Base-by-base conservation (phyloP, 2,797 vertebrate species). In the Podargus strigoides region DNA sequence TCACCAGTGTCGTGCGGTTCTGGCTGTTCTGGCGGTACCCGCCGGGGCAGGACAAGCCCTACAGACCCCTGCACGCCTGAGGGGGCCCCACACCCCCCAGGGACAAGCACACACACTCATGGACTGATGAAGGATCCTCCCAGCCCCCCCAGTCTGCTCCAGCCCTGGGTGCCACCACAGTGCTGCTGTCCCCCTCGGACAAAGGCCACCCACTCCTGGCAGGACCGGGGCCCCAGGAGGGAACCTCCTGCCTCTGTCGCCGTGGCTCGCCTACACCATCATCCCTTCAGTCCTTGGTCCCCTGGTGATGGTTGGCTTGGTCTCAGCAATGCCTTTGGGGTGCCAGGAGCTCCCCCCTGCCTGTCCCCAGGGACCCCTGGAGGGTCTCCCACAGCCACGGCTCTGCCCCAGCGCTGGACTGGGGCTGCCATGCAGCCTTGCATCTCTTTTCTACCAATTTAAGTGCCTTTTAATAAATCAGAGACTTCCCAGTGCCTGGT, bases 1-100 rank as follows among this genome's bases (percentile, higher is more conserved):
- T 98, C 85, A 99, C 99, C 95, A 99, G 99, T 84, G 37, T 98
- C 23, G 83, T 99, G 77, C 97, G 99, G 53, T 98, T 99, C 87
- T 98, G 98, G 97, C 98, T 99, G 52, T 99, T 99, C 96, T 98
- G 98, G 98, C 96, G 76, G 42, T 99, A 98, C 77, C 75, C 97
- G 0, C 86, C 98, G 1, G 80, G 89, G 27, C 95, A 85, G 89
- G 93, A 97, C 42, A 98, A 96, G 27, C 84, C 97, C 39, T 98
- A 98, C 80, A 98, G 97, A 68, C 73, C 97, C 28, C 66, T 99
- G 87, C 97, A 96, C 1, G 95, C 98, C 94, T 99, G 97, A 99
- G 56, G 32, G 59, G 6, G 21, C 37, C 21, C 9, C 3, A 10
- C 46, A 46, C 52, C 23, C 32, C 28, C 4, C 0, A 3, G 30